phyloP scores from a whole-genome alignment of 2,113 vertebrate species.

The Bos taurus region DNA sequence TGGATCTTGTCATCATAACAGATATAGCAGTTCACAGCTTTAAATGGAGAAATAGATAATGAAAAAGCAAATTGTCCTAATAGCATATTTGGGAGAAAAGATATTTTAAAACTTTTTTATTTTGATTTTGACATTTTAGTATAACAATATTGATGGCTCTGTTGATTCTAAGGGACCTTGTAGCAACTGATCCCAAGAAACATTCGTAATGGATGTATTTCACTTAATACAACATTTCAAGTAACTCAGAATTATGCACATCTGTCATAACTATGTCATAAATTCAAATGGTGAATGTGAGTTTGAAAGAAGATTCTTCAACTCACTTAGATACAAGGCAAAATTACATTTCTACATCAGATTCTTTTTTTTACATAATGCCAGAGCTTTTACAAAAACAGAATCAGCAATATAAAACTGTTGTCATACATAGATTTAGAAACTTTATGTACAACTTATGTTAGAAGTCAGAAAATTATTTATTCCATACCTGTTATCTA shows the following conservation, averaged over 20 bases:
- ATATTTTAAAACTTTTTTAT: slow-evolving; percentile 14
- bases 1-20: background rate
- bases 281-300: background rate
- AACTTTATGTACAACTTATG: background rate
- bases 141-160: background rate
- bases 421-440: background rate
- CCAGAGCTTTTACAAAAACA: background rate
- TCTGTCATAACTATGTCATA: background rate
- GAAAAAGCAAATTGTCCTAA: background rate
- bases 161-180: background rate
- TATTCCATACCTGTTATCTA: background rate
- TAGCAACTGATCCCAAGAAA: background rate
- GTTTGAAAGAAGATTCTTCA: background rate
- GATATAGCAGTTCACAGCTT: background rate
- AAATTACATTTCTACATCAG: background rate
- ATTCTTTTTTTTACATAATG: background rate
- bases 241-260: background rate
- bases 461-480: background rate
- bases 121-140: slow-evolving; percentile 10
- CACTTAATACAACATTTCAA: background rate
- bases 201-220: background rate
- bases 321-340: background rate
- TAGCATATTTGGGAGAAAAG: background rate
- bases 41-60: background rate
- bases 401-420: background rate